Base-by-base conservation (phyloP, 2,797 vertebrate species). In the Apodemus agrarius region DNA sequence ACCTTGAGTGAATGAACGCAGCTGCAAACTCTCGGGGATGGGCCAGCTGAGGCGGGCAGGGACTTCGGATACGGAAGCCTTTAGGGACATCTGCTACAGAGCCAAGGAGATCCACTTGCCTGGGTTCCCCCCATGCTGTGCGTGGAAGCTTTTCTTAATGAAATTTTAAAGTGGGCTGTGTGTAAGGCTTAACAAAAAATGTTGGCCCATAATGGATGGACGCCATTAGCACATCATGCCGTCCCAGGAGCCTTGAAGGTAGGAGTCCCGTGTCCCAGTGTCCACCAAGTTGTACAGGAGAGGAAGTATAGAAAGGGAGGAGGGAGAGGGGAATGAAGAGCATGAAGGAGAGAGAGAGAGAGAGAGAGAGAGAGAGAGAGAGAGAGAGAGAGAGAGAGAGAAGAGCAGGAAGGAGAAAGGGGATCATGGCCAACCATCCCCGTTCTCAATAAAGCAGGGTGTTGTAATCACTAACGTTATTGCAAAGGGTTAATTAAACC, bases 111-210 rank as follows among this genome's bases (percentile, higher is more conserved):
- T 34, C 21, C 0, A 61, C 43, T 26, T 79, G 54, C 76, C 67
- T 52, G 34, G 17, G 69, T 29, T 12, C 52, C 3, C 31, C 31
- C 83, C 63, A 7, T 14, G 75, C 63, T 17, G 29, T 1, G 5
- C 85, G 78, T 11, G 57, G 31, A 29, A 49, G 6, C 7, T 24
- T 91, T 59, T 80, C 91, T 72, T 57, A 76, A 81, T 49, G 24
- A 81, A 90, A 26, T 69, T 92, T 59, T 74, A 34, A 93, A 94
- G 59, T 34, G 88, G 81, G 89, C 24, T 59, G n/a, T 43, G 5
- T 57, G 93, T 72, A 65, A 43, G 24, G 43, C 69, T 95, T 85
- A n/a, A n/a, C 75, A 43, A 72, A 83, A 75, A 43, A 52, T 21
- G 26, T 19, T 34, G 19, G 22, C 11, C 57, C 46, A 86, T 93